Base-by-base conservation (phyloP, 2,888 invertebrate species). In the Cataglyphis altisquamis region DNA sequence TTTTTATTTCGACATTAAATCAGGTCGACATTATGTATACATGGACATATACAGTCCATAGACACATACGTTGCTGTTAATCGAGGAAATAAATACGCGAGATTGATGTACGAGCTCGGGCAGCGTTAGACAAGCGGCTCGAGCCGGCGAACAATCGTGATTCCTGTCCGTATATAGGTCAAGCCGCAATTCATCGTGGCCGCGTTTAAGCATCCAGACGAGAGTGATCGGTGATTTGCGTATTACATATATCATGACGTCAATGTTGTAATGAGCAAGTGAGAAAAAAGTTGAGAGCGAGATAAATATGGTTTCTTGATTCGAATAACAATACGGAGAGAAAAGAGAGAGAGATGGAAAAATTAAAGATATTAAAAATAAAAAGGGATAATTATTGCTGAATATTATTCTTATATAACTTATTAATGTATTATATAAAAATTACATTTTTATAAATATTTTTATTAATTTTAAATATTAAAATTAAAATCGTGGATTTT, bases 91-190 rank as follows among this genome's bases (percentile, higher is more conserved):
- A 77, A 77, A 77, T 77, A 77, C 67, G 77, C 67, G 67, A 67
- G 77, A 67, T 52, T 66, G 67, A 77, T 67, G 67, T 77, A 52
- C 39, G 75, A 77, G 52, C 75, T 67, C 66, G n/a, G 15, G 25
- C 67, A 32, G 67, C 48, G 66, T 55, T 77, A 77, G 77, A 77
- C 67, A 67, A 77, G n/a, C 55, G 64, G 48, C 39, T 18, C 36
- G 66, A 77, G 39, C 21, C 67, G 67, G 52, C 67, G 77, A 67
- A 77, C 77, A 77, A 77, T 77, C 77, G 67, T 39, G 77, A 85
- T 84, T 84, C 84, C 74, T 84, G 84, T 84, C 68, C 32, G 74
- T 82, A 84, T 74, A 84, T 84, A 68, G 84, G 82, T 84, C 84
- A 84, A 32, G 15, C 66, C 73, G 74, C 82, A 75, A 82, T 84